Evolutionary conservation across 2,113 vertebrate genomes (phyloP).

Genomic region (Lathamus discolor): DNA sequence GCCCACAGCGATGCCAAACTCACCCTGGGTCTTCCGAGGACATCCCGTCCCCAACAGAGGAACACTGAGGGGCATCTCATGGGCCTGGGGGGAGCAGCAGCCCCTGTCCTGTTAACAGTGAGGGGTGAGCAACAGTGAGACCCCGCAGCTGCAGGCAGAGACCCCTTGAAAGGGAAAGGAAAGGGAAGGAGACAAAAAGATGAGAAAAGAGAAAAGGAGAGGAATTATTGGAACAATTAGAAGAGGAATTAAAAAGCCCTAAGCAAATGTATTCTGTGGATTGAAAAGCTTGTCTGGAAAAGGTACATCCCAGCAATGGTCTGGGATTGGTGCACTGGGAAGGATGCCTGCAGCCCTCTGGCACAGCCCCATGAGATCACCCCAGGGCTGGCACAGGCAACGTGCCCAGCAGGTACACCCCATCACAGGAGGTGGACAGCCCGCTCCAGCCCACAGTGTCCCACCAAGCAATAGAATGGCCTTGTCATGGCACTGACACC

Average conservation of each 20-base stretch:
- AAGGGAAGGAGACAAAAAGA: background rate
- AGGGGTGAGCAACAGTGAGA: background rate
- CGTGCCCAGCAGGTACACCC: rapidly evolving
- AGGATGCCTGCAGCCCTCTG: rapidly evolving
- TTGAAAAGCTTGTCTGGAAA: background rate
- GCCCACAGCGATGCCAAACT: rapidly evolving
- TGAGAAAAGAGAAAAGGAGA: background rate
- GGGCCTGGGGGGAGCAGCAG: background rate
- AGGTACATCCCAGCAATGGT: background rate
- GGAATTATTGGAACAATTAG: background rate
- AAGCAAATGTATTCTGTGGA: background rate
- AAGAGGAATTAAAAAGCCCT: background rate
- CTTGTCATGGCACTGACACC: rapidly evolving
- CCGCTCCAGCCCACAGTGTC: rapidly evolving
- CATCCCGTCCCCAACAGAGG: background rate
- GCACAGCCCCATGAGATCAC: background rate
- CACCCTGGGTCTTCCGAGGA: rapidly evolving
- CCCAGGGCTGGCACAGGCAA: background rate
- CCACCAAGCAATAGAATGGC: background rate
- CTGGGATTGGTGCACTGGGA: rapidly evolving
- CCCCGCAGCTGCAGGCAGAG: background rate
- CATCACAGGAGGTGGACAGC: background rate
- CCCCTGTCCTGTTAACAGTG: background rate
- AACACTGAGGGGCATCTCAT: rapidly evolving
- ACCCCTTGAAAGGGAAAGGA: too few species aligned